Percentiles rank a stretch among this genome's conserved stretches.
phyloP scores from a whole-genome alignment of 2,888 invertebrate species.

The Torymus tubicola region DNA sequence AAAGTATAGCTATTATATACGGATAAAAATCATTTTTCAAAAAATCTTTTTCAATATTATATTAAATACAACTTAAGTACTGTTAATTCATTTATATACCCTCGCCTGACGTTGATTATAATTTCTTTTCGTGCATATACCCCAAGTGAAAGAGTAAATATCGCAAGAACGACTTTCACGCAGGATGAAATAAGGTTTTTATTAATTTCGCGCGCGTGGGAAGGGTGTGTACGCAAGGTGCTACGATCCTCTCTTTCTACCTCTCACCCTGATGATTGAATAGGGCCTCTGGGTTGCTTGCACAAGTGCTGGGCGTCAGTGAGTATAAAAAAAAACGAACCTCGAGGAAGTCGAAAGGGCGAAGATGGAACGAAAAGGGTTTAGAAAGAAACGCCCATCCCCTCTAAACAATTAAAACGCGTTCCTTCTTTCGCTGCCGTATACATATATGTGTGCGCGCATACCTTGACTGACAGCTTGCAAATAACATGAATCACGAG shows the following conservation, averaged over 20 bases:
- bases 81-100: too few relatives aligned
- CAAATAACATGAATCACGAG: conserved; percentile 54
- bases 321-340: conserved; percentile 47
- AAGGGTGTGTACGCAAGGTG: conserved; percentile 20
- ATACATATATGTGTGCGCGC: neutral
- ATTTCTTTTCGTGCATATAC: too few relatives aligned
- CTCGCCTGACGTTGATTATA: too few relatives aligned
- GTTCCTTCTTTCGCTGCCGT: conserved; percentile 19
- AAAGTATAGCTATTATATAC: too few relatives aligned
- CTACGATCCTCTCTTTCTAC: conserved; percentile 46
- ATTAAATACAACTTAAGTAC: too few relatives aligned
- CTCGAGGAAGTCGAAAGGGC: neutral
- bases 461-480: conserved; percentile 25
- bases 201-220: conserved; percentile 41
- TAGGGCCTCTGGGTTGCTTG: conserved; percentile 63
- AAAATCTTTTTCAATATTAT: too few relatives aligned
- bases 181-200: conserved; percentile 32
- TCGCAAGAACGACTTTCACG: neutral
- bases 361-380: conserved; percentile 48
- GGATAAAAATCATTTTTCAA: too few relatives aligned
- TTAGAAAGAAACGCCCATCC: conserved; percentile 55
- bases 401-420: conserved; percentile 56
- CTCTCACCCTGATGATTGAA: conserved; percentile 61
- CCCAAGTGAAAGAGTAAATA: too few relatives aligned
- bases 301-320: conserved; percentile 60